phyloP scores from a whole-genome alignment of 2,113 vertebrate genomes.

The Equus quagga region DNA sequence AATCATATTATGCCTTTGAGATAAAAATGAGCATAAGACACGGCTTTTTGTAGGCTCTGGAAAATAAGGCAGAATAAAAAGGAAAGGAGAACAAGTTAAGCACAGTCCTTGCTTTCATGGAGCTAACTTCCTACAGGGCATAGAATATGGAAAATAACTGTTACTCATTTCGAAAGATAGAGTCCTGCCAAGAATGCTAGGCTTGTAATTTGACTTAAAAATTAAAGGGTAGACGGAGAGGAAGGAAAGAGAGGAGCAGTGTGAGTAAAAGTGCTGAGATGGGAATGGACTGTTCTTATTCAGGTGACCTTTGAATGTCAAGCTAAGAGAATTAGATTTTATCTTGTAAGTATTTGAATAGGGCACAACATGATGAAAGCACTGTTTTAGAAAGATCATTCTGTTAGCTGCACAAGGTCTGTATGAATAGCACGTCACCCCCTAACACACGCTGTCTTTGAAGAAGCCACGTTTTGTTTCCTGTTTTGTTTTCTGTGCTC shows the following conservation, averaged over 20 bases:
- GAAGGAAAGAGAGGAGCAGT: not conserved
- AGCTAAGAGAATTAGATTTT: conserved; percentile 54
- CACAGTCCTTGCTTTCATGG: not conserved
- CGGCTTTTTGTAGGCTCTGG: not conserved
- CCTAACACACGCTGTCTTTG: not conserved
- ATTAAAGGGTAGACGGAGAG: not conserved
- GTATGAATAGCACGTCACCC: not conserved
- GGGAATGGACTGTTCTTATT: not conserved
- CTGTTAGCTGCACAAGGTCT: not conserved
- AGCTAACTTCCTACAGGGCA: not conserved
- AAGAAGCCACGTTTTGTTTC: not conserved
- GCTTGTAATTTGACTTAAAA: not conserved
- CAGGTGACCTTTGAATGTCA: conserved; percentile 49
- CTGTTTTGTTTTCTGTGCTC: not conserved
- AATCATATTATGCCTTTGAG: not conserved
- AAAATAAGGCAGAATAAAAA: not conserved
- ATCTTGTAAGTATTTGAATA: conserved; percentile 10
- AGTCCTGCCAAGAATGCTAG: not conserved
- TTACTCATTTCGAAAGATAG: not conserved
- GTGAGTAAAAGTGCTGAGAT: not conserved
- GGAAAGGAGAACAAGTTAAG: not conserved
- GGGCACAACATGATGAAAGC: not conserved
- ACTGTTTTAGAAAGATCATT: not conserved
- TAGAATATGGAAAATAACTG: not conserved
- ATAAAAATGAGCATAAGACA: not conserved